Evolutionary conservation across 2,888 invertebrate genomes (phyloP).

Genomic region (Anorthoa munda): DNA sequence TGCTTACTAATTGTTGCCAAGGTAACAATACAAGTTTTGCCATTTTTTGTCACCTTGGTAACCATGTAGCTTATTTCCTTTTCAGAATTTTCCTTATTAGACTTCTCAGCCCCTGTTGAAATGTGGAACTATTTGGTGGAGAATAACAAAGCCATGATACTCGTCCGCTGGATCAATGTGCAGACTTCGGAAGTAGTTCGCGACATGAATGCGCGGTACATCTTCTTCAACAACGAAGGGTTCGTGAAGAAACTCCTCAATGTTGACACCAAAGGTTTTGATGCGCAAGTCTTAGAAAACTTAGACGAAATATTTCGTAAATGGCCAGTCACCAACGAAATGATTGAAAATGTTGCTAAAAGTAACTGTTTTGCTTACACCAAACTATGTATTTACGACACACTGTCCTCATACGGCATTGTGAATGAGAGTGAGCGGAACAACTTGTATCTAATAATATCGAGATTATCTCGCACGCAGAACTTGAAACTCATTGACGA

Average conservation of each 20-base stretch:
- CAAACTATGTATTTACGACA: constrained; percentile 91
- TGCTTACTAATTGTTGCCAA: too few species aligned
- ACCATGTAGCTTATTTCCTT: constrained; percentile 61
- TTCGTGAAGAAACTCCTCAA: constrained; percentile 85
- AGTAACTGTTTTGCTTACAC: constrained; percentile 88
- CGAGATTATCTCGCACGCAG: constrained; percentile 91
- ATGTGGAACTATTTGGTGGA: constrained; percentile 92
- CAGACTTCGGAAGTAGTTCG: constrained; percentile 88
- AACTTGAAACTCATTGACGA: constrained; percentile 89
- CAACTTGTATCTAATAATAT: constrained; percentile 90
- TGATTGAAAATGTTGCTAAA: constrained; percentile 89
- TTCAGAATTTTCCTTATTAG: constrained; percentile 89
- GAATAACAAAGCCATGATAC: constrained; percentile 91
- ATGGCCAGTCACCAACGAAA: constrained; percentile 90
- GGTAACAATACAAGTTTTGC: too few species aligned
- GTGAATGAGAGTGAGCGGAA: constrained; percentile 91
- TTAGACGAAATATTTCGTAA: constrained; percentile 89
- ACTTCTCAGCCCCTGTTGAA: constrained; percentile 87
- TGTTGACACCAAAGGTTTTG: constrained; percentile 85
- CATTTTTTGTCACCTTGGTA: neutral
- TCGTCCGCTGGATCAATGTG: constrained; percentile 92
- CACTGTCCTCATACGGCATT: constrained; percentile 92
- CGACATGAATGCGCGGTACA: constrained; percentile 87
- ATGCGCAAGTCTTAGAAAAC: constrained; percentile 81
- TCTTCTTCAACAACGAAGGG: constrained; percentile 86